These are phyloP conservation scores for Frankliniella fusca DNA, from an alignment of 2,888 invertebrate species.

Conservation along the genomic window DNA sequence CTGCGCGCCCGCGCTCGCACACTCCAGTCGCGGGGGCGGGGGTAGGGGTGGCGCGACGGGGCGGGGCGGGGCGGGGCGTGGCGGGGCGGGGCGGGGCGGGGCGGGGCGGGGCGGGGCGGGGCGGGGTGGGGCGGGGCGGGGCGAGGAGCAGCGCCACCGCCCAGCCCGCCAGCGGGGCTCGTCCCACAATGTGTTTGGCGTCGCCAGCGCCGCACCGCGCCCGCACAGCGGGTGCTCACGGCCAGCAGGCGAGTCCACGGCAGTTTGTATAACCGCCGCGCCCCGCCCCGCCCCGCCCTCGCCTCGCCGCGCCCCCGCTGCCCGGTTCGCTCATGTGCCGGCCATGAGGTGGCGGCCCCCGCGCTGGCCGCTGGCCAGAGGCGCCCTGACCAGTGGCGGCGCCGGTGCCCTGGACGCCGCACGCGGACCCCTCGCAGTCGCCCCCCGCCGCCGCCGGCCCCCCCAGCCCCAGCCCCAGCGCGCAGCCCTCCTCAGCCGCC, in stretches of 20 bases:
- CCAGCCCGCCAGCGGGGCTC: background rate
- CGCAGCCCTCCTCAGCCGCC: conserved; percentile 34
- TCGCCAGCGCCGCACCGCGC: conserved; percentile 5
- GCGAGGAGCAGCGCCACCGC: background rate
- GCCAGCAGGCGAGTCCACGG: background rate
- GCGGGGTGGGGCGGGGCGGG: background rate
- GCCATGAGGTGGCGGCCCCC: background rate
- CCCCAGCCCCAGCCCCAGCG: background rate
- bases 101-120: background rate
- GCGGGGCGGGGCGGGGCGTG: background rate
- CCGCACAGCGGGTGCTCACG: background rate
- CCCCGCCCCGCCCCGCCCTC: background rate
- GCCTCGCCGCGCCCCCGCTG: background rate
- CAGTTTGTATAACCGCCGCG: too few species aligned
- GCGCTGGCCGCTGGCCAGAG: conserved; percentile 15
- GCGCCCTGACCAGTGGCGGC: background rate
- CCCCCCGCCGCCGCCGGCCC: conserved; percentile 36
- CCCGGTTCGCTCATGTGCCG: background rate
- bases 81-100: background rate
- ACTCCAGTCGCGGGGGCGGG: background rate
- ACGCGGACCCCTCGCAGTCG: conserved; percentile 40
- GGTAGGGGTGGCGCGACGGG: background rate
- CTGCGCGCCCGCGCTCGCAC: background rate
- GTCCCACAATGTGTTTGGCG: background rate
- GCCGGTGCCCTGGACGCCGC: conserved; percentile 46